These are phyloP conservation scores for Drosophila ogumai DNA, from an alignment of 1,140 invertebrate genomes.

Conservation along the genomic window DNA sequence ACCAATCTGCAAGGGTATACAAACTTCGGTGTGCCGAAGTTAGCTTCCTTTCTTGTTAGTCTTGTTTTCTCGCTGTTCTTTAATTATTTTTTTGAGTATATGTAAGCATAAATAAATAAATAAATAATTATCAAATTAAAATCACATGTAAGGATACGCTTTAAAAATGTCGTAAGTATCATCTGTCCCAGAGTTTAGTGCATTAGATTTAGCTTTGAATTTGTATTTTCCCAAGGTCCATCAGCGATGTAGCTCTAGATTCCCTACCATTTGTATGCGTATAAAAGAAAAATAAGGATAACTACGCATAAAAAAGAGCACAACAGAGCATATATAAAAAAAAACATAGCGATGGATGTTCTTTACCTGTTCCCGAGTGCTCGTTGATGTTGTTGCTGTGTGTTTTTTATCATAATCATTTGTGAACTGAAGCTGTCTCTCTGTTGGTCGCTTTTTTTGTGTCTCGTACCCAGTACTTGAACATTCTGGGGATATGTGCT, in stretches of 20 bases:
- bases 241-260: background rate
- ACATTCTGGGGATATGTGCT: constrained; percentile 1
- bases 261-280: constrained; percentile 40
- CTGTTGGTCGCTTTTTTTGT: constrained; percentile 2
- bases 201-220: background rate
- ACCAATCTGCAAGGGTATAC: no score
- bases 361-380: constrained; percentile 66
- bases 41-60: no score
- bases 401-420: constrained; percentile 72
- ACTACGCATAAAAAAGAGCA: constrained; percentile 29
- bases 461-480: background rate
- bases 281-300: constrained; percentile 20
- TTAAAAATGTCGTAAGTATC: background rate
- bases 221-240: background rate
- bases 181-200: background rate
- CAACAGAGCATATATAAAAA: constrained; percentile 21
- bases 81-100: no score
- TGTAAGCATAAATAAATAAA: no score
- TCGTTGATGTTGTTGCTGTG: constrained; percentile 31
- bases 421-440: constrained; percentile 54
- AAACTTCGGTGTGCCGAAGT: no score
- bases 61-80: no score
- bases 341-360: constrained; percentile 60
- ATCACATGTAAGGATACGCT: background rate
- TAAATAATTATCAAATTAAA: background rate